Conservation (phyloP, 2,888 invertebrate species). For the Hololepta plana region DNA sequence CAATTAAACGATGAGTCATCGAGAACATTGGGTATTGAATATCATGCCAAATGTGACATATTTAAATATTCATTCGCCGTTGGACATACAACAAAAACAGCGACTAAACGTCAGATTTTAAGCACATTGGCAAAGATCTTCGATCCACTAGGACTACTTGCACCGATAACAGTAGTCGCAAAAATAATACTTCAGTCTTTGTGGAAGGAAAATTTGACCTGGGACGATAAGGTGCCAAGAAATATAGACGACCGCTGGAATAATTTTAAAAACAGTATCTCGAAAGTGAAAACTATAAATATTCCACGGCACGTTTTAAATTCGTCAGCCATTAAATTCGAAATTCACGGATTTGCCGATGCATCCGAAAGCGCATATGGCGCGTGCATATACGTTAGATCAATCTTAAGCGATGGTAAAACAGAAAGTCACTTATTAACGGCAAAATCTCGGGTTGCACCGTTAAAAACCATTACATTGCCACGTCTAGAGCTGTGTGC, state of each 20-base stretch:
- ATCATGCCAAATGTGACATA: no score
- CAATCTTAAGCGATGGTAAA: not conserved
- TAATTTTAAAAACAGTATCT: not conserved
- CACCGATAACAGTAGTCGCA: constrained; percentile 5
- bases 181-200: constrained; percentile 6
- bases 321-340: not conserved
- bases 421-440: not conserved
- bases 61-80: no score
- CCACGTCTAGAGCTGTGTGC: constrained; percentile 1
- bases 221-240: constrained; percentile 6
- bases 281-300: not conserved
- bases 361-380: constrained; percentile 5
- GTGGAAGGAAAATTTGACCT: constrained; percentile 6
- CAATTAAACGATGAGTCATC: constrained; percentile 3
- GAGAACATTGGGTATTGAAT: no score
- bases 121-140: constrained; percentile 6
- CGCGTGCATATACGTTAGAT: constrained; percentile 3
- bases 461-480: not conserved
- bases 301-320: not conserved
- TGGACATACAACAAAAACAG: no score
- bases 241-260: constrained; percentile 3
- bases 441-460: not conserved
- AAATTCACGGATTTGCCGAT: constrained; percentile 4
- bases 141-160: constrained; percentile 5
- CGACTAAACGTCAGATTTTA: constrained; percentile 1